phyloP scores from a whole-genome alignment of 2,797 vertebrate genomes.

The Pteronotus mesoamericanus region DNA sequence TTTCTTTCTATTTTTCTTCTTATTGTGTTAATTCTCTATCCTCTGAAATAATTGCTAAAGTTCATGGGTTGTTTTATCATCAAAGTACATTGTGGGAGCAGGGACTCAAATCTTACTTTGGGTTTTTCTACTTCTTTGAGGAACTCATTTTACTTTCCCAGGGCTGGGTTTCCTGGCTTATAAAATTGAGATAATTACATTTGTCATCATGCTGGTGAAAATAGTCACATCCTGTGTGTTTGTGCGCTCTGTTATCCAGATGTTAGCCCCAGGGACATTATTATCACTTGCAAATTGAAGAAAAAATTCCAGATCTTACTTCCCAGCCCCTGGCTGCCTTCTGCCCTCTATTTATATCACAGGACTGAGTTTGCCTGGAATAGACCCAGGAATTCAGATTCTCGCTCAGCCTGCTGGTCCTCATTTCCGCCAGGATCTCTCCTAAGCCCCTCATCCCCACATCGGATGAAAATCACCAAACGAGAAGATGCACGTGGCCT shows the following conservation, averaged over 20 bases:
- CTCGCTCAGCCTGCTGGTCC: not conserved
- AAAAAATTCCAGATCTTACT: not conserved
- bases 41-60: not conserved
- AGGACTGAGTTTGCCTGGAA: not conserved
- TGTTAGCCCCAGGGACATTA: not conserved
- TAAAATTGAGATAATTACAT: not conserved
- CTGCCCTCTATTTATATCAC: not conserved
- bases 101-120: not conserved
- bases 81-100: not conserved
- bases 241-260: not conserved
- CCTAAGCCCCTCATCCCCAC: rapidly evolving
- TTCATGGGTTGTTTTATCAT: not conserved
- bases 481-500: not conserved
- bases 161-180: not conserved
- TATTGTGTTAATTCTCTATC: not conserved
- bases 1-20: not conserved
- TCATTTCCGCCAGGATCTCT: not conserved
- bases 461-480: not conserved
- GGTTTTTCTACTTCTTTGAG: not conserved
- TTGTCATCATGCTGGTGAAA: not conserved
- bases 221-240: not conserved
- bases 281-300: not conserved
- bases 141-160: not conserved
- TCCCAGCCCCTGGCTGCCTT: not conserved
- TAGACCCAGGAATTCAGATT: not conserved